phyloP scores from a whole-genome alignment of 2,113 vertebrate genomes.

The Tupaia chinensis region DNA sequence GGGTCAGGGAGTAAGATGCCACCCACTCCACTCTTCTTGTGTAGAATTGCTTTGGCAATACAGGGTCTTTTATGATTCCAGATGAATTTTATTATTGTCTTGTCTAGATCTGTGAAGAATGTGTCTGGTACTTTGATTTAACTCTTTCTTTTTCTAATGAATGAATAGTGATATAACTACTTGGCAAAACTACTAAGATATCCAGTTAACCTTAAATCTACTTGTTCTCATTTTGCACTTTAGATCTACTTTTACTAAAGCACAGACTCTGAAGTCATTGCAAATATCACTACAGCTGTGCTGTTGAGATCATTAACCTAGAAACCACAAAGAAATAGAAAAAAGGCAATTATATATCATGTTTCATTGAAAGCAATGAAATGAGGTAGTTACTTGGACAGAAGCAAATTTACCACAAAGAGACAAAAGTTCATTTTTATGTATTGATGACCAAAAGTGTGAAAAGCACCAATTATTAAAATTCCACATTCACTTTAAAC shows the following conservation, averaged over 20 bases:
- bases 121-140: no score
- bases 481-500: neutral
- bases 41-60: no score
- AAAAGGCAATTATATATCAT: neutral
- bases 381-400: neutral
- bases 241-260: neutral
- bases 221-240: neutral
- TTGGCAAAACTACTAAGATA: neutral
- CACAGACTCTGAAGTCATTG: neutral
- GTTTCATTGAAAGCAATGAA: constrained; percentile 28
- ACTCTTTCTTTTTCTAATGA: neutral
- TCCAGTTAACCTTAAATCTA: neutral
- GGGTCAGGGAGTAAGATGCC: no score
- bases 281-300: neutral
- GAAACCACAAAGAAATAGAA: constrained; percentile 3
- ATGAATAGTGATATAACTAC: neutral
- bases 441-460: neutral
- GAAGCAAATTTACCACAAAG: neutral
- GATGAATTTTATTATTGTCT: no score
- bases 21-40: no score
- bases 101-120: no score
- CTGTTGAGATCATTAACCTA: neutral
- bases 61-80: no score
- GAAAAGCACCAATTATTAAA: neutral
- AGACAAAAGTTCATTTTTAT: neutral